phyloP scores from a whole-genome alignment of 1,140 invertebrate genomes.

The Chionoecetes opilio region DNA sequence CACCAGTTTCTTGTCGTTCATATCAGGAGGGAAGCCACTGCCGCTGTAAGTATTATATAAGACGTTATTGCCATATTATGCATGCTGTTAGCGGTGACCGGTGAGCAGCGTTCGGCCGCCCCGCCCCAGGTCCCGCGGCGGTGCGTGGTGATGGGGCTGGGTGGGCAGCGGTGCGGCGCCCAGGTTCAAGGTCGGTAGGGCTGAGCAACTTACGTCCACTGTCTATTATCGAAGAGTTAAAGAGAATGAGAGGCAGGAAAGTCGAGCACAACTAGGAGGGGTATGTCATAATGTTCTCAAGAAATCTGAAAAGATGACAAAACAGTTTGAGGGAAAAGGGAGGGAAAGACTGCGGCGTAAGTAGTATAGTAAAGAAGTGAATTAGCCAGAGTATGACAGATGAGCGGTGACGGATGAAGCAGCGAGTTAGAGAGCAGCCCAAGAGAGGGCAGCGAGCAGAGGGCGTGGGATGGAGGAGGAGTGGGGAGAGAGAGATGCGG shows the following conservation, averaged over 20 bases:
- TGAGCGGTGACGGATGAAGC: too few species aligned
- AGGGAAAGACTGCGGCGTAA: too few species aligned
- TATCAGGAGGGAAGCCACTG: background rate
- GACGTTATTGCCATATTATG: background rate
- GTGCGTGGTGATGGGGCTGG: background rate
- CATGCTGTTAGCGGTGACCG: too few species aligned
- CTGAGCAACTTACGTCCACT: background rate
- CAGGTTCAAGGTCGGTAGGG: slow-evolving; percentile 24
- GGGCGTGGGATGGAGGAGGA: background rate
- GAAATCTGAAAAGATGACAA: too few species aligned
- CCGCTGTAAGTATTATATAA: background rate
- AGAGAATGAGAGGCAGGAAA: background rate
- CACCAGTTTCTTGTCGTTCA: too few species aligned
- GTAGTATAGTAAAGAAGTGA: too few species aligned
- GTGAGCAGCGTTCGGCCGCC: background rate
- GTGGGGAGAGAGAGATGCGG: background rate
- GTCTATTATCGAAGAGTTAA: background rate
- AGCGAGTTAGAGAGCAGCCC: too few species aligned
- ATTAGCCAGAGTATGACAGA: too few species aligned
- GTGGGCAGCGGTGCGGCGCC: background rate
- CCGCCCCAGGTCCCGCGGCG: background rate
- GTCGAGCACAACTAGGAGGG: background rate
- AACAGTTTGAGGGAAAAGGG: too few species aligned
- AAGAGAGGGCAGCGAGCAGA: too few species aligned
- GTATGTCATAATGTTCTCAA: too few species aligned